Base-by-base conservation (phyloP, 2,113 vertebrate genomes). In the Apaloderma vittatum region DNA sequence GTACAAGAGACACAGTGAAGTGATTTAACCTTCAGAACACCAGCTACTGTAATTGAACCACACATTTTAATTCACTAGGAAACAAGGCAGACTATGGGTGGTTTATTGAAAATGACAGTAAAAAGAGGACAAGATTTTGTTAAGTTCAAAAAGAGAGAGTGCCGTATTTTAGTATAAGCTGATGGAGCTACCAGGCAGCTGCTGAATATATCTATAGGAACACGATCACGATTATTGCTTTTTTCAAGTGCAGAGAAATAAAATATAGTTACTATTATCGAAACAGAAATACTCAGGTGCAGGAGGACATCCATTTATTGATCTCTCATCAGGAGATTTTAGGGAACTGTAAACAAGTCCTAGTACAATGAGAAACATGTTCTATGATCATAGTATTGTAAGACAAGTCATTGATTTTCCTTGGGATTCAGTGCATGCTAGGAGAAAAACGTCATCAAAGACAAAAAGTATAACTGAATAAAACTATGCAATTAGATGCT, bases 1-100 rank as follows among this genome's bases (percentile, higher is more conserved):
- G 29, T 59, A 88, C 34, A 91, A 95, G 92, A 91, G 95, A 88
- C 3, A 0, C 71, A 78, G 52, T 81, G 46, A 97, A 96, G 94
- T 95, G 77, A 86, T 97, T 97, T 97, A 96, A 95, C 85, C 88
- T 98, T 97, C 88, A 97, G 49, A 95, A 54, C 43, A 96, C 70
- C 52, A 91, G 61, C 45, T 96, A 75, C 78, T 95, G 26, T 96
- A 97, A 95, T 91, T 96, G 91, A 95, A 84, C 77, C 66, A 92
- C 54, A 74, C 61, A 95, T 63, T 95, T 96, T 94, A 84, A 84
- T 95, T 96, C 90, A 83, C 27, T 77, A 19, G 65, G 46, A 96
- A 94, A 92, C 40, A 89, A 91, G 75, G 61, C 68, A 89, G 68
- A 34, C 40, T 92, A 59, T 72, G 13, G 13, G 68, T 92, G 34